These are phyloP conservation scores for Laupala kohalensis DNA, from an alignment of 1,140 invertebrate species.

Conservation along the genomic window DNA sequence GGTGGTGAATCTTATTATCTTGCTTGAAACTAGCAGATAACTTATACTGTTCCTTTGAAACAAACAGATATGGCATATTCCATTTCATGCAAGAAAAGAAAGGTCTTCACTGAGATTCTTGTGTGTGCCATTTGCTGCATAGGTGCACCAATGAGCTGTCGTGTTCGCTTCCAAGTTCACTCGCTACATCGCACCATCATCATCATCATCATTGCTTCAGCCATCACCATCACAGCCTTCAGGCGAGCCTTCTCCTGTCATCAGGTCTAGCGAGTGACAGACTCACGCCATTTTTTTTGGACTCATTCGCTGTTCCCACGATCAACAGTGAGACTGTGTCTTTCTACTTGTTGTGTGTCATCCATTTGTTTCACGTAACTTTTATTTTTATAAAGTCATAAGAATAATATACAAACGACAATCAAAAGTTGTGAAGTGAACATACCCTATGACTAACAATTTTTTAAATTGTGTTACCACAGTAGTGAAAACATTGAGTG, in stretches of 20 bases:
- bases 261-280: neutral
- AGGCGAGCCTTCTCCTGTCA: neutral
- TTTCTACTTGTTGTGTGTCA: neutral
- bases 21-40: neutral
- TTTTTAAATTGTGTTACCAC: neutral
- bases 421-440: neutral
- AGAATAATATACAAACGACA: neutral
- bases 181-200: neutral
- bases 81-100: neutral
- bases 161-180: neutral
- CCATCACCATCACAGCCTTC: neutral
- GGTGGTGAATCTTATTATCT: neutral
- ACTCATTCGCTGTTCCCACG: neutral
- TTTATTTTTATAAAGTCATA: neutral
- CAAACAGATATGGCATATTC: neutral
- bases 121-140: neutral
- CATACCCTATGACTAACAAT: neutral
- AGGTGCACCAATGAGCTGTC: neutral
- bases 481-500: neutral
- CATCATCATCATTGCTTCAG: neutral
- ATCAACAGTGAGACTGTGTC: neutral
- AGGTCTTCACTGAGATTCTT: neutral
- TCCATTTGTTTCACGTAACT: neutral
- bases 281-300: neutral
- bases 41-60: neutral